A percentile compares a stretch with the other conserved stretches of the same genome.
Evolutionary conservation across 1,140 invertebrate genomes (phyloP).

Genomic region (Drosophila athabasca): DNA sequence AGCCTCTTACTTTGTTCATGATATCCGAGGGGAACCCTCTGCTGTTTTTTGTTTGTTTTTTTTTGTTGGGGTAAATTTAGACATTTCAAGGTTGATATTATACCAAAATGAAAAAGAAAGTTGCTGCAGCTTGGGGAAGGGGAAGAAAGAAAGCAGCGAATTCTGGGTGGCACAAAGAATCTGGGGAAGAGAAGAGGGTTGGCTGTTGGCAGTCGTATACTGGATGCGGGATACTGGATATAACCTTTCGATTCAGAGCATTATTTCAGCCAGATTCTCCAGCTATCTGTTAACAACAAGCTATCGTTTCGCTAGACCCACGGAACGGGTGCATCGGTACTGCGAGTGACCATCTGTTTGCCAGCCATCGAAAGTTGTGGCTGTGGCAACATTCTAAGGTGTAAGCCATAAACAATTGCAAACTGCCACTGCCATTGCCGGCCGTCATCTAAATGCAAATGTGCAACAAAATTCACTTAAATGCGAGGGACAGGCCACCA

Average conservation of each 20-base stretch:
- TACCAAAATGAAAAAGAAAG: constrained; percentile 46
- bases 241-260: too few species aligned
- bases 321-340: too few species aligned
- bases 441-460: constrained; percentile 75
- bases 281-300: too few species aligned
- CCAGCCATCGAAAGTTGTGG: constrained; percentile 6
- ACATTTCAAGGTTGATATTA: constrained; percentile 62
- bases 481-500: constrained; percentile 38
- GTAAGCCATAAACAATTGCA: constrained; percentile 68
- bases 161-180: neutral
- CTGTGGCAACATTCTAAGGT: constrained; percentile 35
- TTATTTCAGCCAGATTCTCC: too few species aligned
- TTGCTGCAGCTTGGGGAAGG: constrained; percentile 11
- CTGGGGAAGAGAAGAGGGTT: too few species aligned
- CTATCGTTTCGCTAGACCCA: too few species aligned
- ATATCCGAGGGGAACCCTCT: neutral
- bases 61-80: constrained; percentile 41
- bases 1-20: constrained; percentile 26
- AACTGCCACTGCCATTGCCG: neutral
- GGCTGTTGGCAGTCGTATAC: too few species aligned
- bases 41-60: neutral
- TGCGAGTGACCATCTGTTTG: too few species aligned
- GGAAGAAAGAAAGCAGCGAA: neutral
- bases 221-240: too few species aligned
- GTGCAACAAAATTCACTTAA: constrained; percentile 66